A percentile compares a stretch with the other conserved stretches of the same genome.
phyloP scores from a whole-genome alignment of 2,797 vertebrate genomes.

The Harpagifer antarcticus region DNA sequence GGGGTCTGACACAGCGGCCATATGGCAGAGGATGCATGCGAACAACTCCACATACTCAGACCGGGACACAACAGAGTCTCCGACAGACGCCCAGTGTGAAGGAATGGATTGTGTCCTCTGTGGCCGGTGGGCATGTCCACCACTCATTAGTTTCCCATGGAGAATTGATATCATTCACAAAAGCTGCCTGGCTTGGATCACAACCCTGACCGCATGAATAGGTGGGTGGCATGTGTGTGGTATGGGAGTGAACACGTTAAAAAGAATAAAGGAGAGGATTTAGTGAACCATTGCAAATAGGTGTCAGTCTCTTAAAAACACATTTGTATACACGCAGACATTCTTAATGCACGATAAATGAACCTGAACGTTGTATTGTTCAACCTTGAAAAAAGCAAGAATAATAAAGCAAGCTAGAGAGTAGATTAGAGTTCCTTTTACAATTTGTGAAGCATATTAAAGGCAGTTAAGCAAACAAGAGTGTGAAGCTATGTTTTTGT shows the following conservation, averaged over 20 bases:
- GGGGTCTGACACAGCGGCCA: conserved; percentile 61
- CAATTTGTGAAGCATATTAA: neutral
- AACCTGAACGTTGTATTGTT: neutral
- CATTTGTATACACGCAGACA: neutral
- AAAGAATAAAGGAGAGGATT: conserved; percentile 41
- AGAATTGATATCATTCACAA: conserved; percentile 80
- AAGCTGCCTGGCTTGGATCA: conserved; percentile 54
- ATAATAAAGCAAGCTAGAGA: neutral
- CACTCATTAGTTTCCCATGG: conserved; percentile 78
- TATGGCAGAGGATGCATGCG: conserved; percentile 65
- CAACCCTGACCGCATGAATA: conserved; percentile 63
- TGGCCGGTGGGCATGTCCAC: conserved; percentile 68
- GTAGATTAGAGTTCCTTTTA: neutral
- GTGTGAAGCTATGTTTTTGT: no score
- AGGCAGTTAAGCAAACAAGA: neutral
- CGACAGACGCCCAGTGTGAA: conserved; percentile 66
- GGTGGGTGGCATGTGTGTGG: conserved; percentile 41
- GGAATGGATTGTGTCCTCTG: conserved; percentile 70
- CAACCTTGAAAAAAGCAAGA: neutral
- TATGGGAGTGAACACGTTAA: conserved; percentile 25
- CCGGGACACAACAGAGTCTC: conserved; percentile 50
- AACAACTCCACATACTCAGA: conserved; percentile 58
- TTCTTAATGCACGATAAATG: neutral
- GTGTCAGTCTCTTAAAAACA: conserved; percentile 35
- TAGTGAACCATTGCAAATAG: conserved; percentile 46